A percentile compares a stretch with the other conserved stretches of the same genome.
phyloP scores from a whole-genome alignment of 2,113 vertebrate species.

The Abramis brama region DNA sequence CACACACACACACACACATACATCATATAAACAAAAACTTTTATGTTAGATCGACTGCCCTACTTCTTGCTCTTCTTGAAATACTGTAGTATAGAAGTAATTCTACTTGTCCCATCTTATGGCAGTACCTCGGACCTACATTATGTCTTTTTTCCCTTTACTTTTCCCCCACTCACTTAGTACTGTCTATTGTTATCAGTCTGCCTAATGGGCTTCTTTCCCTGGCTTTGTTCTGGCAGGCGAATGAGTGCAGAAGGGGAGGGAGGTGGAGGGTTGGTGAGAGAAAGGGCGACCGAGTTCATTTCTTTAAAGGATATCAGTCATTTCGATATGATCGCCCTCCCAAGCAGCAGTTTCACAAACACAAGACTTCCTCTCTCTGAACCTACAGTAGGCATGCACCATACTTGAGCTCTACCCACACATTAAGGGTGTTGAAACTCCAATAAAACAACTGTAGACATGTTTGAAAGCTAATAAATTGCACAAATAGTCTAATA shows the following conservation, averaged over 20 bases:
- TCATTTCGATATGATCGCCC: conserved; percentile 69
- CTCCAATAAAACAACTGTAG: conserved; percentile 45
- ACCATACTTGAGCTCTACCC: conserved; percentile 13
- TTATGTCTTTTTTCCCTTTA: conserved; percentile 18
- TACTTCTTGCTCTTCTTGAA: conserved; percentile 3
- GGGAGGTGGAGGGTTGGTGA: conserved; percentile 57
- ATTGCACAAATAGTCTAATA: conserved; percentile 20
- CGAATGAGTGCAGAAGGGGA: conserved; percentile 30
- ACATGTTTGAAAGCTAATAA: conserved; percentile 46
- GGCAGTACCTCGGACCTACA: not conserved
- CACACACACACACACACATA: too few relatives aligned
- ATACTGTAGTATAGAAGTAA: not conserved
- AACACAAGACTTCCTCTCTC: conserved; percentile 36
- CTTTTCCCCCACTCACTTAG: conserved; percentile 35
- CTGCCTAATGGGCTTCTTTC: conserved; percentile 55
- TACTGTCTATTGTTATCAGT: conserved; percentile 58
- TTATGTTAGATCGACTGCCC: not conserved
- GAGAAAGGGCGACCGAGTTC: conserved; percentile 79
- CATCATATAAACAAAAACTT: too few relatives aligned
- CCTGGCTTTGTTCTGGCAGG: conserved; percentile 51
- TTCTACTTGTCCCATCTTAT: conserved; percentile 10
- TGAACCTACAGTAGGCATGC: conserved; percentile 2
- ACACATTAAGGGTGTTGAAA: conserved; percentile 28
- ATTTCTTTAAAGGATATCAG: conserved; percentile 76
- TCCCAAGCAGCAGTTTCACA: conserved; percentile 57